Conservation (phyloP, 2,113 vertebrate species). For the Phyllostomus discolor region DNA sequence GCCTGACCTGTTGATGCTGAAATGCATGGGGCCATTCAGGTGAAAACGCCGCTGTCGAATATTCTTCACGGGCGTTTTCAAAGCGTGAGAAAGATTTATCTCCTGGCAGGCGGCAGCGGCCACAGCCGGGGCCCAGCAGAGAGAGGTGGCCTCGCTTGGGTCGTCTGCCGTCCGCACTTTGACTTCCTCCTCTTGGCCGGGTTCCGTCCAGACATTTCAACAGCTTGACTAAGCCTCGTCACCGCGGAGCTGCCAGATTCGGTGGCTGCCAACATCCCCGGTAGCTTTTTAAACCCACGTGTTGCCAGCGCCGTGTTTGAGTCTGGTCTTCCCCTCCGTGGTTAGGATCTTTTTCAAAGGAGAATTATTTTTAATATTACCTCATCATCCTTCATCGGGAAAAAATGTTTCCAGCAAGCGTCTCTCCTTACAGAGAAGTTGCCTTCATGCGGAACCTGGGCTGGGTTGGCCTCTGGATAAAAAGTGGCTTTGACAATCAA, state of each 20-base stretch:
- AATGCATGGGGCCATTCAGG: background rate
- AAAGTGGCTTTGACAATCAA: background rate
- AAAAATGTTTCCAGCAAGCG: background rate
- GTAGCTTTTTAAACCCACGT: conserved; percentile 44
- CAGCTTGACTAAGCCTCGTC: conserved; percentile 65
- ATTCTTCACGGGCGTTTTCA: conserved; percentile 23
- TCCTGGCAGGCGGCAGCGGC: background rate
- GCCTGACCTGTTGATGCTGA: background rate
- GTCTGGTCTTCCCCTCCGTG: background rate
- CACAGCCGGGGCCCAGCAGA: conserved; percentile 18
- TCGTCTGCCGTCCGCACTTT: conserved; percentile 52
- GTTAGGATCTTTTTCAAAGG: conserved; percentile 25
- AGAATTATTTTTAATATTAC: conserved; percentile 49
- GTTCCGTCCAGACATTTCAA: conserved; percentile 66
- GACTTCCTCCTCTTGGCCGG: conserved; percentile 57
- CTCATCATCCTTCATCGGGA: background rate
- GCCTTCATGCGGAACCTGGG: background rate
- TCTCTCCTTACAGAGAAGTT: conserved; percentile 8
- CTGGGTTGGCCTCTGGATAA: background rate
- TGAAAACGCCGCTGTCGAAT: background rate
- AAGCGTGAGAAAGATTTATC: conserved; percentile 30
- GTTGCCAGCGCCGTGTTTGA: conserved; percentile 51
- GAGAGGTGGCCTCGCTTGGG: conserved; percentile 41
- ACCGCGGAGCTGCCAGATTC: conserved; percentile 44
- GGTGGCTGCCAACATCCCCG: conserved; percentile 49